Base-by-base conservation (phyloP, 1,140 invertebrate genomes). In the Dreissena rostriformis region DNA sequence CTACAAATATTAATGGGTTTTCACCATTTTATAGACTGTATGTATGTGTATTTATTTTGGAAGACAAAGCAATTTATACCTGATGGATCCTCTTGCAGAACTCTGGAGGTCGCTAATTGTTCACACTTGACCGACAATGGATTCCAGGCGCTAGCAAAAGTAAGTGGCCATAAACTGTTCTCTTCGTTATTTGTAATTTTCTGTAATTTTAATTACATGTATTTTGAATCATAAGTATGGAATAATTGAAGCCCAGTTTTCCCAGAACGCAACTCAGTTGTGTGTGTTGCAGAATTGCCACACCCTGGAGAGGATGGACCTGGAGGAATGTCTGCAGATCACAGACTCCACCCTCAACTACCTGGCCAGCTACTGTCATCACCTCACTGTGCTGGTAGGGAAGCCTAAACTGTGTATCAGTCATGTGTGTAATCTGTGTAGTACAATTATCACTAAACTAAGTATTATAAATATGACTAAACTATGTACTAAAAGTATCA, bases 321-420 rank as follows among this genome's bases (percentile, higher is more conserved):
- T 99, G 86, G 99, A 99, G 94, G 99, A 99, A 94, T 99, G 99
- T 94, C 96, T 97, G 88, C 95, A 98, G 84, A 99, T 99, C 88
- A 99, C 99, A 0, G 98, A 99, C 94, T 95, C 96, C 24, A 99
- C 98, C 7, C 94, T 99, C 75, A 97, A 97, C 86, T 96, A 99
- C 92, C 95, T 99, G 82, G 97, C 98, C 49, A 97, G 96, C 94
- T 97, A 98, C 55, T 99, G 99, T 94, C 98, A 98, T 15, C 95
- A 97, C 78, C 95, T 99, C 29, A 97, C 98, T 92, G 98, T 98
- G 95, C 93, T 99, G 94, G 98, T 99, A 92, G 95, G 95, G n/a
- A n/a, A n/a, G n/a, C n/a, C n/a, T n/a, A n/a, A n/a, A n/a, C n/a
- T n/a, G n/a, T n/a, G n/a, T 8, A 39, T 39, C 39, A 39, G 39